Evolutionary conservation across 2,888 invertebrate species (phyloP), one percentile per base, ranked within the genome.

Genomic region (Andrena praecox): DNA sequence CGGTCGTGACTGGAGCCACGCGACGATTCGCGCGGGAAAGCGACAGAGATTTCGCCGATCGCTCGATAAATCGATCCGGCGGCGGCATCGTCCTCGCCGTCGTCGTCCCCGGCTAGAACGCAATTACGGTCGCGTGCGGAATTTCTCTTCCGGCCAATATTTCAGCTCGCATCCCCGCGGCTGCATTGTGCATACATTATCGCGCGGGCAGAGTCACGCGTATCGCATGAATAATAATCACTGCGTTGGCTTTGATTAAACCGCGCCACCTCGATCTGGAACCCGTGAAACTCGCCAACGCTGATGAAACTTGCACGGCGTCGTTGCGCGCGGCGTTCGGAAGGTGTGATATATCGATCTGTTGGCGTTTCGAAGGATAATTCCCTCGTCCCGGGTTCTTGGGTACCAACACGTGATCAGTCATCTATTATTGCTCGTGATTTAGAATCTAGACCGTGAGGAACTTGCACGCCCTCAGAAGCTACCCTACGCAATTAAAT

Each of bases 131-230:
- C 84, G 85, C 88, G 90, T 85, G 87, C 84, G 86, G 87, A 88
- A 89, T 90, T 90, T 90, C 90, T 90, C 90, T 89, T 89, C 83
- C 82, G 83, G 88, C 81, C 83, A 89, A 89, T 75, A 84, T 82
- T 79, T 84, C 84, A 78, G 71, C 66, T 67, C 50, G 74, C 84
- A 74, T 62, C 75, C 77, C 80, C 67, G 75, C 76, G 75, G 69
- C 62, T 77, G 68, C 67, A 59, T 69, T 69, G 69, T 69, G 82
- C 74, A 74, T 70, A 67, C 79, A 82, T 82, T 84, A 77, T 76
- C 83, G 73, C 29, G 73, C 59, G 59, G 63, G 54, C 74, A 63
- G 62, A 86, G 87, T 81, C 87, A 77, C 81, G 81, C 87, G 85
- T 50, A 70, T 71, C 62, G 77, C 77, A 85, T 85, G 82, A 85